Evolutionary conservation across 2,888 invertebrate genomes (phyloP), one percentile per base, ranked within the genome.

Genomic region (Acanthacorydalis orientalis): DNA sequence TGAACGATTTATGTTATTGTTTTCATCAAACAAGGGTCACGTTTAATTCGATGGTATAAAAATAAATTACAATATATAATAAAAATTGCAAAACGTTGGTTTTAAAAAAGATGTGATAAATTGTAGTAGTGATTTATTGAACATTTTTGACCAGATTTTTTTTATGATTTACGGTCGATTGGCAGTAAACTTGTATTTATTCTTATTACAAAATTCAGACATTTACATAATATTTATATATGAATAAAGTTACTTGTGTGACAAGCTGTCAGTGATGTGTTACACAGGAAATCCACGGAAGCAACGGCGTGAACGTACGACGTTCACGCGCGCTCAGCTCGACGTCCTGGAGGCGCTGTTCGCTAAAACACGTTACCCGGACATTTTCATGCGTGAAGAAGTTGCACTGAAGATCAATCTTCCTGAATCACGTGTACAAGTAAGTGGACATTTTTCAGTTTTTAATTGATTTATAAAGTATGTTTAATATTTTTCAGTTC

Each of bases 331-430:
- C 48, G 87, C 91, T 7, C 97, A 97, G 64, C 73, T 97, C 55
- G 97, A 97, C 66, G 82, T 97, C 23, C 69, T 98, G 53, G 97
- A 98, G 65, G 76, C 85, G 1, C 73, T 96, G 48, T 98, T 98
- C 68, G 80, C 83, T 56, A 96, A 96, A 71, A 97, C 96, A 15
- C 73, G 95, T 59, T 98, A 97, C 72, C 89, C 97, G 11, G 97
- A 97, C 68, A 97, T 98, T 64, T 98, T 97, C 72, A 95, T 96
- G 93, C 70, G 97, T 50, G 97, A 97, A 63, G 97, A 98, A 68
- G 96, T 97, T 51, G 97, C 97, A 1, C 70, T 93, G 53, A 96
- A 97, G 72, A 97, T 97, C 60, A 93, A 89, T 69, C 72, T 98
- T 49, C 96, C 97, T 0, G 97, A 98, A 69, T 93, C 93, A 32